Evolutionary conservation across 2,888 invertebrate species (phyloP), one percentile per base, ranked within the genome.

Genomic region (Taenaris catops): DNA sequence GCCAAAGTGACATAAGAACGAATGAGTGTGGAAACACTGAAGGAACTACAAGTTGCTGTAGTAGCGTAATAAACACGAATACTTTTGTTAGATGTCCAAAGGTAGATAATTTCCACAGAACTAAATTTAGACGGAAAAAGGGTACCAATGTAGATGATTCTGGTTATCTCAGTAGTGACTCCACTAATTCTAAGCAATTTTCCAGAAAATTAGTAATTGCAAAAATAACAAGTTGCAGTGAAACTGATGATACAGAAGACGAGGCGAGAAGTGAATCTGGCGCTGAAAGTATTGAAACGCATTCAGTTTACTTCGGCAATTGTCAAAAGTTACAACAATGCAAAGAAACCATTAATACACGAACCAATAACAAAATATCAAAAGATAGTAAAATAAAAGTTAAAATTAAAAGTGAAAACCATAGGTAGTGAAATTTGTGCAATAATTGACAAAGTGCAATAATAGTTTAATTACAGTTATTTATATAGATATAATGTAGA

Each of bases 191-290:
- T 0, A 78, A 81, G 40, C 73, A 70, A 49, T 52, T 79, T 47
- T 69, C 63, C 51, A 80, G 74, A 50, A 83, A 75, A 58, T 34
- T 80, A 49, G 70, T 76, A 18, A 76, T 89, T 40, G 84, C 87
- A 7, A 88, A 89, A 57, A 84, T 78, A 51, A 66, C 87, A 51
- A 88, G 91, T 74, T 88, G 90, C 55, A 90, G 93, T 70, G 94
- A 91, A 57, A 94, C 94, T 43, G 94, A 94, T 43, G 94, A 94
- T 61, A 93, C 92, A n/a, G 89, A 91, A 43, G 92, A 92, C 18
- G 94, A 94, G 60, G 95, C 93, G 4, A 90, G 93, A 44, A 94
- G 95, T 76, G 95, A 95, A 76, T 95, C 95, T 10, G 95, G 95
- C 0, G 95, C 93, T 2, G 95, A 95, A 64, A 95, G 95, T 76